A percentile compares a stretch with the other conserved stretches of the same genome.
These are phyloP conservation scores for Coronaproctus castanopsis DNA, from an alignment of 2,888 invertebrate species.

Conservation along the genomic window DNA sequence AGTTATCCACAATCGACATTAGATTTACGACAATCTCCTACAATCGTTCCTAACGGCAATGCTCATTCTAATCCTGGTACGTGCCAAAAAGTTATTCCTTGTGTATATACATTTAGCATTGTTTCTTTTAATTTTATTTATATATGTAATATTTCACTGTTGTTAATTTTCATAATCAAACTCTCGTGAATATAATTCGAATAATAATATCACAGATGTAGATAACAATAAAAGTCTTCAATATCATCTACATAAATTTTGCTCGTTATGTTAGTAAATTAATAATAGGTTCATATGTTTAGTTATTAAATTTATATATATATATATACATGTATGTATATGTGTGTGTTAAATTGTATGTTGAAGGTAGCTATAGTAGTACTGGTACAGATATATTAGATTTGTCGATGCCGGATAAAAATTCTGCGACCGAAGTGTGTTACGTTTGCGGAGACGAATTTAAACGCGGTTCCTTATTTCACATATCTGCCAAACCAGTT, in stretches of 20 bases:
- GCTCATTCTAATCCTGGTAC: constrained; percentile 17
- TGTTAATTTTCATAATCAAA: too few species aligned
- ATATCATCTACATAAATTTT: too few species aligned
- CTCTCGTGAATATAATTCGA: constrained; percentile 2
- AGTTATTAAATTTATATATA: neutral
- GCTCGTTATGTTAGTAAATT: too few species aligned
- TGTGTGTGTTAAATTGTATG: neutral
- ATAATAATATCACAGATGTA: too few species aligned
- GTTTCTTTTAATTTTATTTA: neutral
- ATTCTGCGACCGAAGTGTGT: constrained; percentile 71
- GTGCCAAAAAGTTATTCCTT: neutral
- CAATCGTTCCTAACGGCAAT: constrained; percentile 18
- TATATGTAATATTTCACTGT: neutral
- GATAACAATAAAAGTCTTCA: too few species aligned
- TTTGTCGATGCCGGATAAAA: constrained; percentile 80
- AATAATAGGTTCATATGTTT: too few species aligned
- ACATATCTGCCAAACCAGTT: constrained; percentile 36
- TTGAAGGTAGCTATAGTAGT: constrained; percentile 28
- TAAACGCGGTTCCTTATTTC: constrained; percentile 56
- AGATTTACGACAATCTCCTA: constrained; percentile 28
- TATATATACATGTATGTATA: too few species aligned
- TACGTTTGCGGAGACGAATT: constrained; percentile 80
- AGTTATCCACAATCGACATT: constrained; percentile 22
- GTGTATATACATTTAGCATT: neutral
- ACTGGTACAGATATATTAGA: constrained; percentile 69